Percentiles rank a stretch among this genome's conserved stretches.
phyloP scores from a whole-genome alignment of 2,888 invertebrate species.

The Melanophora roralis region DNA sequence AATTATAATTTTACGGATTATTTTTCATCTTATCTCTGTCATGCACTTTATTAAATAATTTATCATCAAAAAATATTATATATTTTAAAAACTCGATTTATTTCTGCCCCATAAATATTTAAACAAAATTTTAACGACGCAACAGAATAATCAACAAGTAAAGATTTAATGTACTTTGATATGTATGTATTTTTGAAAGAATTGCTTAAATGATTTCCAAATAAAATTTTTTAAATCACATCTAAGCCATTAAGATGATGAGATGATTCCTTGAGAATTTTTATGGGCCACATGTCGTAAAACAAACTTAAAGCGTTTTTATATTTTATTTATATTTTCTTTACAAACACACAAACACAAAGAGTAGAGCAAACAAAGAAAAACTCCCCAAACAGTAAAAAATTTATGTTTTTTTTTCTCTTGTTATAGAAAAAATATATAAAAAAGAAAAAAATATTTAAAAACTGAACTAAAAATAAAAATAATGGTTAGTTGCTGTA shows the following conservation, averaged over 20 bases:
- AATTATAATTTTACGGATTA: too few relatives aligned
- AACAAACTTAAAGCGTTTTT: conserved; percentile 52
- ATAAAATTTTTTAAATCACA: conserved; percentile 62
- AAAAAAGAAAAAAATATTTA: conserved; percentile 6
- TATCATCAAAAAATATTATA: neutral
- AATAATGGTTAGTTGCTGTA: neutral
- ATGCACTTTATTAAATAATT: neutral
- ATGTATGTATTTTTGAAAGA: conserved; percentile 48
- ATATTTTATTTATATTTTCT: conserved; percentile 12
- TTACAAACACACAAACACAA: conserved; percentile 10
- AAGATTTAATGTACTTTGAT: conserved; percentile 40
- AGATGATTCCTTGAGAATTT: conserved; percentile 57
- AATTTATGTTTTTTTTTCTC: neutral
- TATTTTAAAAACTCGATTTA: conserved; percentile 26
- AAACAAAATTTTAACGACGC: conserved; percentile 31
- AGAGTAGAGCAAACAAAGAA: conserved; percentile 14
- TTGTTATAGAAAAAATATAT: neutral
- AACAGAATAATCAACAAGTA: conserved; percentile 58
- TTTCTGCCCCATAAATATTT: conserved; percentile 53
- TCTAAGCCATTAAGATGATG: conserved; percentile 62
- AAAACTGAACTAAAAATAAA: conserved; percentile 12
- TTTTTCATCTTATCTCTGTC: neutral
- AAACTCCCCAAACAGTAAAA: conserved; percentile 21
- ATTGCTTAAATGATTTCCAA: conserved; percentile 61
- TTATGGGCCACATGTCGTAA: conserved; percentile 62